These are phyloP conservation scores for Myotis daubentonii DNA, from an alignment of 2,797 vertebrate species.

Conservation along the genomic window DNA sequence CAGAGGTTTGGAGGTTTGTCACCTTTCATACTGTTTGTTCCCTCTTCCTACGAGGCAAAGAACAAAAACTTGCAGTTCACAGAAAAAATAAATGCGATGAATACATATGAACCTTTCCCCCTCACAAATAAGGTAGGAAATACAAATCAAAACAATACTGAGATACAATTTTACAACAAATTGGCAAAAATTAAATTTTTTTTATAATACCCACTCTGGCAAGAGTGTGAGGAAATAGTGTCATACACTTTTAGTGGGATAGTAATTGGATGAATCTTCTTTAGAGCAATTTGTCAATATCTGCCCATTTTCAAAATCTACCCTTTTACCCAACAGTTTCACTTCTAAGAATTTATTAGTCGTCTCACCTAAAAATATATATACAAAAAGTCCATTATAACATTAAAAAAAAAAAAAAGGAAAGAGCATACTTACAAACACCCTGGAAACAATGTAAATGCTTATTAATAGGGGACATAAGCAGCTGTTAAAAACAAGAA, in stretches of 20 bases:
- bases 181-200: background rate
- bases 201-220: background rate
- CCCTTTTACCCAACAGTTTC: background rate
- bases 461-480: background rate
- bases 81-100: background rate
- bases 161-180: conserved; percentile 12
- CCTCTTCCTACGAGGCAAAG: background rate
- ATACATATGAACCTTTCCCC: background rate
- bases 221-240: background rate
- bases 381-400: background rate
- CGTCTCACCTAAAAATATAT: background rate
- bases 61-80: background rate
- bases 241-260: background rate
- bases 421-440: background rate
- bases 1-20: background rate
- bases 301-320: background rate
- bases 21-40: background rate
- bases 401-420: background rate
- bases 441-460: background rate
- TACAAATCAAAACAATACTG: background rate
- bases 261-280: background rate
- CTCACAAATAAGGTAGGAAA: background rate
- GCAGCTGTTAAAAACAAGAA: background rate
- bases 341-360: background rate
- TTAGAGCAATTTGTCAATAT: background rate